Evolutionary conservation across 2,888 invertebrate genomes (phyloP), one percentile per base, ranked within the genome.

Genomic region (Microctonus aethiopoides): DNA sequence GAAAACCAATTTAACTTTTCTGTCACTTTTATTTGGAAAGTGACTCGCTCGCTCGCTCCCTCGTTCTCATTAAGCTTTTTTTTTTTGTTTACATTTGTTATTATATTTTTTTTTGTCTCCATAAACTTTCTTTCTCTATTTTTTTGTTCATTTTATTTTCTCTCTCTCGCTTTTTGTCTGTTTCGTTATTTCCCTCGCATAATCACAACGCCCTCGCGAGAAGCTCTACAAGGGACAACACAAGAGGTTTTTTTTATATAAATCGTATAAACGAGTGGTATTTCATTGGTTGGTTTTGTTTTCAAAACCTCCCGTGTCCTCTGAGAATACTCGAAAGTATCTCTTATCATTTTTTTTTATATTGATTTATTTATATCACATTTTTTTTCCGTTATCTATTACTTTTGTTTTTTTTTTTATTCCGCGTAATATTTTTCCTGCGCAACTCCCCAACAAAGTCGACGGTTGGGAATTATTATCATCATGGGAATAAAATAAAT

Each of bases 151-250:
- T 76, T 74, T 69, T 70, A 74, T 72, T 72, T 70, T 67, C 60
- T 72, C 74, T 74, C 65, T 75, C 63, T 74, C 60, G 70, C 67
- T 68, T 71, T 77, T 73, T 72, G 74, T 76, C 76, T 71, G 70
- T 59, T 70, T 72, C 65, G 24, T 62, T 57, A 54, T 76, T 77
- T 69, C 73, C 70, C 68, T 67, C 61, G 69, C 67, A 72, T 72
- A 61, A 67, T 70, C 77, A 76, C 46, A 46, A 79, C 80, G 78
- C 78, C 76, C 72, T 72, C 73, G 74, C 75, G 72, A 76, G 79
- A 77, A 73, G 78, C 79, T 81, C 76, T 81, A 81, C 82, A 83
- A 77, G 78, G 80, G 78, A 83, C 77, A 82, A 80, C 76, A 81
- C 80, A 78, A 84, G 80, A 81, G 64, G 71, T 68, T 71, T 72